Conservation (phyloP, 2,888 invertebrate species). For the Callinectes sapidus region DNA sequence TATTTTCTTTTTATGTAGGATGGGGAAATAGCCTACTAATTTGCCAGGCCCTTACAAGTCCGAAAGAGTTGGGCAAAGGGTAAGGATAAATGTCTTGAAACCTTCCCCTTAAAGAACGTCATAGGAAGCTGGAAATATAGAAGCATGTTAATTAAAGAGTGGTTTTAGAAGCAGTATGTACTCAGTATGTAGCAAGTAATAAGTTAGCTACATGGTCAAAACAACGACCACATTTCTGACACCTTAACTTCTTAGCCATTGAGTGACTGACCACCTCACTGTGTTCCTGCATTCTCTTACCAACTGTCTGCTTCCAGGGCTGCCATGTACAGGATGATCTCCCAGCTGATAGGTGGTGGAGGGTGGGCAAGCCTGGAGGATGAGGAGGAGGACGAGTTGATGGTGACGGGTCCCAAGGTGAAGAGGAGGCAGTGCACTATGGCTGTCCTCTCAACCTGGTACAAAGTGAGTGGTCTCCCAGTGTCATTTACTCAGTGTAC, state of each 20-base stretch:
- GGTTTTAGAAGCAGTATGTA: no score
- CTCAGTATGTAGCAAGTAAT: no score
- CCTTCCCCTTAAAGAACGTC: no score
- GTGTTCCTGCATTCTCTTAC: background rate
- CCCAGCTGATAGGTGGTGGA: slow-evolving; percentile 54
- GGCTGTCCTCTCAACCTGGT: slow-evolving; percentile 65
- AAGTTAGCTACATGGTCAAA: no score
- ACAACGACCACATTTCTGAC: no score
- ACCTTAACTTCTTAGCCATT: background rate
- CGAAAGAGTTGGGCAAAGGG: no score
- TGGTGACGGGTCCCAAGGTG: slow-evolving; percentile 32
- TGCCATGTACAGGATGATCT: slow-evolving; percentile 56
- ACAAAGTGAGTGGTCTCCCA: slow-evolving; percentile 54
- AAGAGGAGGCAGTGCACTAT: slow-evolving; percentile 59
- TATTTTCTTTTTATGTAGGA: no score
- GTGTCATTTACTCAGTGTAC: background rate
- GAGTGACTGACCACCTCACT: background rate
- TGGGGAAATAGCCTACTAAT: no score
- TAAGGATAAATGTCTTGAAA: no score
- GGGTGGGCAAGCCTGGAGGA: slow-evolving; percentile 29
- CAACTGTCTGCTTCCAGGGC: slow-evolving; percentile 40
- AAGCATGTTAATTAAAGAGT: no score
- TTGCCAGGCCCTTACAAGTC: no score
- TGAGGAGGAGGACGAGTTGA: slow-evolving; percentile 38
- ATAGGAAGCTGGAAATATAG: no score